Evolutionary conservation across 2,888 invertebrate genomes (phyloP).

Genomic region (Graphium colonna): DNA sequence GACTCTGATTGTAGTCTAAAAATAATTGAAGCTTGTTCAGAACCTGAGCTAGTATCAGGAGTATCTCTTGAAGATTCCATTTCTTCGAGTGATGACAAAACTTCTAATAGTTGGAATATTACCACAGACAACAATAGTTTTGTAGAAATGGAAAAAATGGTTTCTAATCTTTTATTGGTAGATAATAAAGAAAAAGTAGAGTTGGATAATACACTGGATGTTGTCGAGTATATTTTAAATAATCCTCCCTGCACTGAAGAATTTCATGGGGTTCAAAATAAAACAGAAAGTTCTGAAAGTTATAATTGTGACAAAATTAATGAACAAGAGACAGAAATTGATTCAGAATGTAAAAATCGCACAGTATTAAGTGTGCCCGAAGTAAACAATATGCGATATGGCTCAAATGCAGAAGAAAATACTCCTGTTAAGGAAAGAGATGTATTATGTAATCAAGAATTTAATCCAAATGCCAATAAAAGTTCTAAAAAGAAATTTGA

Average conservation of each 20-base stretch:
- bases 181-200: constrained; percentile 34
- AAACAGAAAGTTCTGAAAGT: constrained; percentile 12
- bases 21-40: constrained; percentile 57
- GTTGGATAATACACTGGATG: constrained; percentile 53
- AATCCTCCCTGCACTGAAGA: constrained; percentile 36
- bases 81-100: constrained; percentile 22
- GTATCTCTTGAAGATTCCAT: constrained; percentile 17
- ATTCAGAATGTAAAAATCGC: constrained; percentile 5
- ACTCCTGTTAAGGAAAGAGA: neutral
- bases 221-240: constrained; percentile 52
- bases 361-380: neutral
- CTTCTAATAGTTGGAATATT: constrained; percentile 30
- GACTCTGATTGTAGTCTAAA: constrained; percentile 39
- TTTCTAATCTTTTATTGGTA: constrained; percentile 40
- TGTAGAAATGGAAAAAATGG: constrained; percentile 49
- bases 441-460: neutral
- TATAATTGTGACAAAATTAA: neutral
- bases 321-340: neutral
- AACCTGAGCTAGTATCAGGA: constrained; percentile 44
- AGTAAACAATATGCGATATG: neutral
- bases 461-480: neutral
- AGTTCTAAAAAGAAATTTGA: neutral
- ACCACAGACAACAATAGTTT: constrained; percentile 50
- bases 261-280: constrained; percentile 10
- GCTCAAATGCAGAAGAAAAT: neutral